phyloP scores from a whole-genome alignment of 2,113 vertebrate genomes.

The Prietella phreatophila region DNA sequence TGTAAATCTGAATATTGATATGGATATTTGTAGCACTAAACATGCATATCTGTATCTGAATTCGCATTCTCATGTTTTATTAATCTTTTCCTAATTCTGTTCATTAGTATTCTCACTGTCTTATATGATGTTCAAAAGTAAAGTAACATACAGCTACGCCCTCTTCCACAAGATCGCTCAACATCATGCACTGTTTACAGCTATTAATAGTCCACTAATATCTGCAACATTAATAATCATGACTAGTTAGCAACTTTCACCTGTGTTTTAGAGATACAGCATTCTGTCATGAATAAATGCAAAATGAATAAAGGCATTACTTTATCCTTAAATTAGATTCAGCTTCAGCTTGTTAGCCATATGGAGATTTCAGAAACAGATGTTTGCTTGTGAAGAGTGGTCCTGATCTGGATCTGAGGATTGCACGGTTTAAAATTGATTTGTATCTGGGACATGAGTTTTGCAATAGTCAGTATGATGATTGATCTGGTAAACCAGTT shows the following conservation, averaged over 20 bases:
- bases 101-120: not conserved
- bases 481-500: not conserved
- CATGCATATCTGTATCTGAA: not conserved
- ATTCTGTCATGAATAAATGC: not conserved
- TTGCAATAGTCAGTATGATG: not conserved
- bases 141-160: not conserved
- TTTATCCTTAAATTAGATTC: not conserved
- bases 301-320: not conserved
- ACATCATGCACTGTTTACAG: not conserved
- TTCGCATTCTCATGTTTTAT: not conserved
- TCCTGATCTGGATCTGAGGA: conserved; percentile 1
- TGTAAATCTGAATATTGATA: not conserved
- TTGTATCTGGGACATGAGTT: not conserved
- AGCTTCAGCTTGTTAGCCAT: not conserved
- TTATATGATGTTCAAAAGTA: not conserved
- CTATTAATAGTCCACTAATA: not conserved
- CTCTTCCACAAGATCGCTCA: not conserved
- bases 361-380: not conserved
- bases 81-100: not conserved
- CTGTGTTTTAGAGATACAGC: not conserved
- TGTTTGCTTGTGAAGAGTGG: not conserved
- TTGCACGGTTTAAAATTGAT: too few species aligned
- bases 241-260: not conserved
- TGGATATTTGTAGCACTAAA: not conserved
- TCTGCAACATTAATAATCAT: not conserved